Base-by-base conservation (phyloP, 2,113 vertebrate genomes). In the Semicossyphus pulcher region DNA sequence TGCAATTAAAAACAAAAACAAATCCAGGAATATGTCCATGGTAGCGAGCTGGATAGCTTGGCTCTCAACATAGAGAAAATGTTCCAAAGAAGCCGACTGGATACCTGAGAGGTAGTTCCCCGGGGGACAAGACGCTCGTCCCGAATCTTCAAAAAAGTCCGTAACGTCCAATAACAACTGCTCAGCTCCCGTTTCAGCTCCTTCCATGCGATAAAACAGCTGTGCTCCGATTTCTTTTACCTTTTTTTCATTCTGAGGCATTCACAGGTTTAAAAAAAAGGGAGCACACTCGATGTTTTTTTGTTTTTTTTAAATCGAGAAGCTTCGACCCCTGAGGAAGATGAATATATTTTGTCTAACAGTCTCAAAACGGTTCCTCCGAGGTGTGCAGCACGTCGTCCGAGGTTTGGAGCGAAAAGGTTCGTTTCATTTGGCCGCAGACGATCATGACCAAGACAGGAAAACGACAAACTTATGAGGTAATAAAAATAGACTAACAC, bases 21-120 rank as follows among this genome's bases (percentile, higher is more conserved):
- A 78, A 60, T 85, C 85, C 88, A 85, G 85, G 78, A 87, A 87
- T 85, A 88, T 68, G 83, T 91, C 89, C 86, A 83, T 78, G 83
- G 83, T 76, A 86, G 87, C 81, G 67, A 91, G 86, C 81, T 77
- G 66, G 82, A 87, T 83, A 86, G 86, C 85, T 83, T 85, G 72
- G 81, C 86, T 91, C 87, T 89, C 58, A 75, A 85, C 63, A 76
- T 84, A 79, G 80, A 88, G 81, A 87, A 85, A 86, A 88, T 84
- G 79, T 89, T 86, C 79, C 86, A 81, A 88, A 90, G 83, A 92
- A 88, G 88, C 88, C 86, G 83, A 86, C 83, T 90, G 87, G 80
- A 93, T 91, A 92, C 92, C 92, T 93, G 92, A 93, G 92, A 93
- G 90, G 92, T 92, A 91, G 90, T 89, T 91, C 88, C 81, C 78